A percentile compares a stretch with the other conserved stretches of the same genome.
These are phyloP conservation scores for Pantelozetes paolii DNA, from an alignment of 2,888 invertebrate species.

Conservation along the genomic window DNA sequence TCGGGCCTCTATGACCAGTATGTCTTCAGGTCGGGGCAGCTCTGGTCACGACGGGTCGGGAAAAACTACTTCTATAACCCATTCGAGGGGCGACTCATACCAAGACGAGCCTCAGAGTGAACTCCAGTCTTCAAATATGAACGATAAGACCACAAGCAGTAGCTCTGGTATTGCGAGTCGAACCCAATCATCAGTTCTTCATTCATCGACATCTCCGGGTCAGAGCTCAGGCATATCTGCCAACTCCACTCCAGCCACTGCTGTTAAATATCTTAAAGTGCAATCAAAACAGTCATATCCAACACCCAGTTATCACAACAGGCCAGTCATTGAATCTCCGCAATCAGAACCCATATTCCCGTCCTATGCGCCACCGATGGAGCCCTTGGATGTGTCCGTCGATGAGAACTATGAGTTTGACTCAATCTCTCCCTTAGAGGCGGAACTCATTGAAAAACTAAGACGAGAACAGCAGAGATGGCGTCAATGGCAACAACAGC, in stretches of 20 bases:
- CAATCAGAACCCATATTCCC: slow-evolving; percentile 46
- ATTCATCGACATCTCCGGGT: slow-evolving; percentile 44
- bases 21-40: slow-evolving; percentile 47
- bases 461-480: slow-evolving; percentile 37
- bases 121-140: slow-evolving; percentile 55
- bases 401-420: slow-evolving; percentile 44
- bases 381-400: slow-evolving; percentile 37
- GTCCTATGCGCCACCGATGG: slow-evolving; percentile 39
- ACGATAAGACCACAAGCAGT: slow-evolving; percentile 80
- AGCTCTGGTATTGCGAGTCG: slow-evolving; percentile 87
- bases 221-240: slow-evolving; percentile 36
- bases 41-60: slow-evolving; percentile 51
- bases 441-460: slow-evolving; percentile 48
- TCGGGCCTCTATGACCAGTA: slow-evolving; percentile 46
- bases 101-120: slow-evolving; percentile 47
- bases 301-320: background rate
- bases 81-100: slow-evolving; percentile 45
- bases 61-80: slow-evolving; percentile 45
- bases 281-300: slow-evolving; percentile 30
- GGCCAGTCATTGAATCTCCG: slow-evolving; percentile 45
- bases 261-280: background rate
- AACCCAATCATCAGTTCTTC: slow-evolving; percentile 63
- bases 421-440: slow-evolving; percentile 21
- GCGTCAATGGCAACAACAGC: slow-evolving; percentile 40
- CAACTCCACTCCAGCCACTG: slow-evolving; percentile 15